These are phyloP conservation scores for Rhea pennata DNA, from an alignment of 2,113 vertebrate species.

Conservation along the genomic window DNA sequence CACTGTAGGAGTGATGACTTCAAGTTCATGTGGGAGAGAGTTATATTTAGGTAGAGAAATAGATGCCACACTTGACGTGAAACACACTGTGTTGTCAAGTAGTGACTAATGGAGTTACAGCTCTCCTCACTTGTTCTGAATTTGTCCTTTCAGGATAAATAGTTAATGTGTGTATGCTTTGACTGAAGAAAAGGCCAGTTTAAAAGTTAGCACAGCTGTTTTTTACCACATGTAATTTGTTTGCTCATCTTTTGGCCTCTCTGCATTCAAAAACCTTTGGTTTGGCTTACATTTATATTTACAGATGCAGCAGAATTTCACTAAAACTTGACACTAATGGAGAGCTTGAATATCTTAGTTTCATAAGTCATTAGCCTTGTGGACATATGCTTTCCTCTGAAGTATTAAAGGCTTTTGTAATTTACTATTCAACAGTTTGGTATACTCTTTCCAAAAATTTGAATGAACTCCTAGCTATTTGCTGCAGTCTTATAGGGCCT, in stretches of 20 bases:
- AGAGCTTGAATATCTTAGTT: neutral
- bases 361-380: neutral
- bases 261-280: neutral
- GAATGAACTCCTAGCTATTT: neutral
- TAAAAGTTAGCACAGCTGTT: neutral
- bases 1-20: neutral
- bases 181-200: neutral
- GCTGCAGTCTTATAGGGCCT: neutral
- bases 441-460: neutral
- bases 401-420: neutral
- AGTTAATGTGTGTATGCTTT: neutral
- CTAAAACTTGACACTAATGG: neutral
- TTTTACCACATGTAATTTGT: neutral
- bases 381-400: neutral
- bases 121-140: neutral
- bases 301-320: neutral
- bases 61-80: neutral
- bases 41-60: neutral
- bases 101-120: neutral
- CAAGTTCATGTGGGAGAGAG: neutral
- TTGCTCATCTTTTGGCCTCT: neutral
- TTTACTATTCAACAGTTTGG: neutral
- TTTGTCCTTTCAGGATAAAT: neutral
- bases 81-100: neutral
- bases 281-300: neutral